A percentile compares a stretch with the other conserved stretches of the same genome.
phyloP scores from a whole-genome alignment of 2,113 vertebrate genomes.

The Syrrhaptes paradoxus region DNA sequence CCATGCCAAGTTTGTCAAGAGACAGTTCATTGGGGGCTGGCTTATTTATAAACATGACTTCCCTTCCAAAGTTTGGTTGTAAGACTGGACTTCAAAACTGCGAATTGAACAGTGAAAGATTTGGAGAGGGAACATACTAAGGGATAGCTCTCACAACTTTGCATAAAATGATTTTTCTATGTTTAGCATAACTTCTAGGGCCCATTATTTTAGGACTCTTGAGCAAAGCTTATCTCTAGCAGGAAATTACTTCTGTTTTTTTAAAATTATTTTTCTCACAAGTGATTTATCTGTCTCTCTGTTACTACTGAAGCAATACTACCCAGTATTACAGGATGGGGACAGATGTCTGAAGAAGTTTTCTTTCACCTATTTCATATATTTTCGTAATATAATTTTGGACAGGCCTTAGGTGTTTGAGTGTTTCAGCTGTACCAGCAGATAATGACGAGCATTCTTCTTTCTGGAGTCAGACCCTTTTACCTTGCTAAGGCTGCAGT shows the following conservation, averaged over 20 bases:
- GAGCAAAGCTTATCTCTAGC: not conserved
- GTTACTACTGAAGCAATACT: not conserved
- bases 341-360: not conserved
- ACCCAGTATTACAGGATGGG: not conserved
- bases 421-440: not conserved
- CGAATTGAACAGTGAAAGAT: not conserved
- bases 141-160: not conserved
- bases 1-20: not conserved
- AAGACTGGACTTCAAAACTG: not conserved
- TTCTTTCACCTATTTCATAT: not conserved
- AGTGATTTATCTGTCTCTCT: not conserved
- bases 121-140: not conserved
- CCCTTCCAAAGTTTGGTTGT: not conserved
- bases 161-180: not conserved
- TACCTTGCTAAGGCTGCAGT: not conserved
- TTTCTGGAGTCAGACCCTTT: not conserved
- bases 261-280: not conserved
- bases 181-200: not conserved
- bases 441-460: not conserved
- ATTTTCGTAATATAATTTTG: not conserved
- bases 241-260: not conserved
- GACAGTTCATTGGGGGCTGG: not conserved
- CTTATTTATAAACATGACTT: not conserved
- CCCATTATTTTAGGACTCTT: not conserved
- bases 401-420: not conserved